Base-by-base conservation (phyloP, 2,113 vertebrate species). In the Galeopterus variegatus region DNA sequence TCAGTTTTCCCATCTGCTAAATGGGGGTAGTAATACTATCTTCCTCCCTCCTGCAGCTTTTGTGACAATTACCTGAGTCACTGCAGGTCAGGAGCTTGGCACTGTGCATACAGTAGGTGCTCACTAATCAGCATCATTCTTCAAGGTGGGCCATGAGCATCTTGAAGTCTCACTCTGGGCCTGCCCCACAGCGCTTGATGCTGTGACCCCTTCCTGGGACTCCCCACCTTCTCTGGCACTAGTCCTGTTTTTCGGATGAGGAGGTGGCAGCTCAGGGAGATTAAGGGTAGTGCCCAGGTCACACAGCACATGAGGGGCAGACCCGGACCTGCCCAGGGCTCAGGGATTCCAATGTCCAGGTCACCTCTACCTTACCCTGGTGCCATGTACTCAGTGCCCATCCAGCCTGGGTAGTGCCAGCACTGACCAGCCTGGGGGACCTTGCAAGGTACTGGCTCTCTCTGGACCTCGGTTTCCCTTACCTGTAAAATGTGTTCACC, bases 141-240 rank as follows among this genome's bases (percentile, higher is more conserved):
- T 12, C 28, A 18, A 21, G 52, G n/a, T 8, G 5, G 41, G 26
- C 26, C 50, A 7, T 0, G 41, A 19, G 65, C 0, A 0, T 19
- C 26, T 24, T 48, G 48, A 8, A 65, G 60, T 4, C 86, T 24
- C 10, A 52, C 24, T 45, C 28, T 12, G 56, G n/a, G 33, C 21
- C 21, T 41, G n/a, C 36, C 70, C 12, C 21, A 8, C 2, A 0
- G 9, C 9, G 36, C 5, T 4, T 4, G 2, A 12, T 12, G 36
- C 70, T 33, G 2, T 5, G 36, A 21, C 10, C 3, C 58, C 23
- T 28, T 77, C 76, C 3, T 3, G 26, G 23, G 2, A 33, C 26
- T 24, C 62, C 31, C 75, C 75, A 33, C 26, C 8, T n/a, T 26
- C 14, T 23, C 50, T 26, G 1, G 26, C 4, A 28, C 58, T 48